Evolutionary conservation across 2,113 vertebrate species (phyloP), one percentile per base, ranked within the genome.

Genomic region (Caranx melampygus): DNA sequence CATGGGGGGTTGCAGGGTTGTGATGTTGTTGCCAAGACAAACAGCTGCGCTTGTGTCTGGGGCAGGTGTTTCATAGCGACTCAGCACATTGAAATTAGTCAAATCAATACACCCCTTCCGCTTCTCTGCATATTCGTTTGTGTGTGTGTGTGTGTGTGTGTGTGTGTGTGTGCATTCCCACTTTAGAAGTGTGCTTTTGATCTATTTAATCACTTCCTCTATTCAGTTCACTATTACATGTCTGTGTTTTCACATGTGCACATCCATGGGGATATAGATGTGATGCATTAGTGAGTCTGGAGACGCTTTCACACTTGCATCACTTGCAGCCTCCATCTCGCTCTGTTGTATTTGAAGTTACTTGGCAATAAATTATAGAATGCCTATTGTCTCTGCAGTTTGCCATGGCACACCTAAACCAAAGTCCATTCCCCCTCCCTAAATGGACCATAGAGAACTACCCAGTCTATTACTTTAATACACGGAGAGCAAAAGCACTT

Each of bases 41-140:
- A 93, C 93, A 93, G 93, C 94, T 95, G 93, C 82, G 89, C 86
- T 91, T 65, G 80, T 92, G 89, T 94, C 78, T 58, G 84, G 83
- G 86, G 89, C 90, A 92, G 93, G 89, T 91, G 92, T 88, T 94
- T 93, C 90, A 91, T 79, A 83, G 86, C 79, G 63, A 88, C 85
- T 89, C 84, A 90, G 88, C 92, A 91, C 90, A 88, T 85, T 87
- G 83, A 92, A 89, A 93, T 92, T 81, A 93, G 88, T 84, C 88
- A 81, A 91, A 93, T 93, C 93, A 88, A 91, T 92, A 89, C 72
- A 65, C 34, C 64, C 37, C 71, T 74, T 67, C 75, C 75, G 1
- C 78, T 59, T 76, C n/a, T 71, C 18, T 81, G 69, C 63, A 59
- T 74, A 73, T 65, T 79, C 70, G 35, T 85, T 62, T 55, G 52